Evolutionary conservation across 2,113 vertebrate species (phyloP).

Genomic region (Ginglymostoma cirratum): DNA sequence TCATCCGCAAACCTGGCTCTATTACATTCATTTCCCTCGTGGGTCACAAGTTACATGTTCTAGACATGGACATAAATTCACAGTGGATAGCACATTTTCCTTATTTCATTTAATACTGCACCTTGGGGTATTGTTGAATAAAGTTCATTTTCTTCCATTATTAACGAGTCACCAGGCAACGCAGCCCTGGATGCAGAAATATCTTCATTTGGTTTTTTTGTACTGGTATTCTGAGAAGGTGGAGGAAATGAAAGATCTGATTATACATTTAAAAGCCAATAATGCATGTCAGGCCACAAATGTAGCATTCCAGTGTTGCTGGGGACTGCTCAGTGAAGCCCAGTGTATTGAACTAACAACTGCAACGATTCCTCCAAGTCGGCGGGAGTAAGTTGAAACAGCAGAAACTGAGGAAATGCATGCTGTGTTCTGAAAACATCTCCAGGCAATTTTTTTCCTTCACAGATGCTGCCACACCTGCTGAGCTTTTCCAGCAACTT

Average conservation of each 20-base stretch:
- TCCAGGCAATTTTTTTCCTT: background rate
- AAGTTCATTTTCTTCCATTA: slow-evolving; percentile 33
- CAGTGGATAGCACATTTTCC: background rate
- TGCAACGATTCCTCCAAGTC: background rate
- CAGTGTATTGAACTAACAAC: background rate
- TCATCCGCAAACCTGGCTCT: too few species aligned
- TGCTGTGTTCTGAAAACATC: background rate
- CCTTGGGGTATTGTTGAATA: slow-evolving; percentile 5
- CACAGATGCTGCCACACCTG: too few species aligned
- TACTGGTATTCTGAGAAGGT: background rate
- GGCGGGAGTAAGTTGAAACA: background rate
- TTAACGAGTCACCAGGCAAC: background rate
- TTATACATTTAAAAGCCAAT: background rate
- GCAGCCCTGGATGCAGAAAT: background rate
- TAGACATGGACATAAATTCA: background rate
- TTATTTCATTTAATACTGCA: background rate
- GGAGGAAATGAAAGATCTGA: background rate
- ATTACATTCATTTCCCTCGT: background rate
- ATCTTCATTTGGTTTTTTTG: background rate
- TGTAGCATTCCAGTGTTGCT: background rate
- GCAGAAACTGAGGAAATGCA: background rate
- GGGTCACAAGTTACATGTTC: background rate
- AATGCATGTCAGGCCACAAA: background rate
- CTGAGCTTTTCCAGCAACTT: too few species aligned
- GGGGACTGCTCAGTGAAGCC: background rate